Evolutionary conservation across 1,140 invertebrate species (phyloP).

Genomic region (Nixonia krombeini): DNA sequence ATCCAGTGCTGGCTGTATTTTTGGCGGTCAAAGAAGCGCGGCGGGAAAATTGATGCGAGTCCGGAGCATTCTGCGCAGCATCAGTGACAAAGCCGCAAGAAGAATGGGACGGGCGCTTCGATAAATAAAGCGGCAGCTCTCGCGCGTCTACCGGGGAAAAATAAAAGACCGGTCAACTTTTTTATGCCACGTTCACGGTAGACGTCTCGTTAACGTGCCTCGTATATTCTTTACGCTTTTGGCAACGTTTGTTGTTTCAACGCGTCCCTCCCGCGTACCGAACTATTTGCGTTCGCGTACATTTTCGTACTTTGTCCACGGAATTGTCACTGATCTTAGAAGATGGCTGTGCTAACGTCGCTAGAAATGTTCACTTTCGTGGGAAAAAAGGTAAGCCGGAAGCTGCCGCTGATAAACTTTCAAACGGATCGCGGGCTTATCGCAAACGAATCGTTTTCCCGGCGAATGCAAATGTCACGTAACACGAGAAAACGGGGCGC

Average conservation of each 20-base stretch:
- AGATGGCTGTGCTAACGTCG: no score
- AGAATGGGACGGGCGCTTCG: slow-evolving; percentile 7
- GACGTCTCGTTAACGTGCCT: slow-evolving; percentile 48
- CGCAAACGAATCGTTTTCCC: no score
- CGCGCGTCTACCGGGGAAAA: background rate
- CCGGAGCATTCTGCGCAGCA: slow-evolving; percentile 5
- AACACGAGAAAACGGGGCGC: no score
- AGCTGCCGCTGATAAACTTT: no score
- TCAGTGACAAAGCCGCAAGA: slow-evolving; percentile 9
- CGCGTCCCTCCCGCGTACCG: slow-evolving; percentile 1
- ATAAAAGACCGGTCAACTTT: background rate
- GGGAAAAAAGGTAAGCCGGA: no score
- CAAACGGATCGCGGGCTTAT: no score
- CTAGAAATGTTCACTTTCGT: no score
- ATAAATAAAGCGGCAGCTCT: slow-evolving; percentile 17
- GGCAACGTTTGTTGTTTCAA: background rate
- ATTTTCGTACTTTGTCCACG: background rate
- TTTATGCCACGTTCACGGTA: background rate
- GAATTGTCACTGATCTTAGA: no score
- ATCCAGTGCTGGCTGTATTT: slow-evolving; percentile 14
- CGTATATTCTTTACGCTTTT: slow-evolving; percentile 35
- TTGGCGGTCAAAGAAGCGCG: slow-evolving; percentile 22
- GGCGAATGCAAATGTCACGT: no score
- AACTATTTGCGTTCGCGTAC: background rate
- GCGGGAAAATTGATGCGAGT: slow-evolving; percentile 20